Percentiles rank a stretch among this genome's conserved stretches.
These are phyloP conservation scores for Parochlus steinenii DNA, from an alignment of 2,888 invertebrate species.

Conservation along the genomic window DNA sequence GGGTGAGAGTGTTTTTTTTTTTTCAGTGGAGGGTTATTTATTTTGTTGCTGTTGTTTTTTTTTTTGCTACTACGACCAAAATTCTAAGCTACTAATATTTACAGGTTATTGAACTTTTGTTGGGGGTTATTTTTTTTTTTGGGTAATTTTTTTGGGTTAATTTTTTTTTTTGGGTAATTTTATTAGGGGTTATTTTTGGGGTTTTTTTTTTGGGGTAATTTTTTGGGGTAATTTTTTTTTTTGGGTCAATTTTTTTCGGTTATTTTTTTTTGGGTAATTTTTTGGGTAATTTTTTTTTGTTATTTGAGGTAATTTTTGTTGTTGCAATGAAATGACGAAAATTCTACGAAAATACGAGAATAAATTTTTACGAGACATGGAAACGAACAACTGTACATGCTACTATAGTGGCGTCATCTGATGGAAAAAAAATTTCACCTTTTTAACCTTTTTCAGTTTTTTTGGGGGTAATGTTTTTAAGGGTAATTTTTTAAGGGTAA, in stretches of 20 bases:
- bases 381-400: slow-evolving; percentile 89
- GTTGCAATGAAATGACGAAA: slow-evolving; percentile 45
- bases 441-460: slow-evolving; percentile 97
- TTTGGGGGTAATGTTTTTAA: slow-evolving; percentile 42
- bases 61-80: no score
- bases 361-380: neutral
- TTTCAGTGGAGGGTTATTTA: no score
- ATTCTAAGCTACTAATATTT: no score
- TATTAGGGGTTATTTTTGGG: slow-evolving; percentile 1
- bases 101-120: no score
- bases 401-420: slow-evolving; percentile 96
- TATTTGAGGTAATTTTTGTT: slow-evolving; percentile 32
- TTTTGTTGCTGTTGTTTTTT: no score
- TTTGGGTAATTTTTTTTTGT: no score
- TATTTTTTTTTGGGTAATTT: no score
- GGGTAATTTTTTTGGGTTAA: no score
- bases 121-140: no score
- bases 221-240: no score
- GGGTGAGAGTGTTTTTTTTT: no score
- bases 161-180: neutral
- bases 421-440: slow-evolving; percentile 98
- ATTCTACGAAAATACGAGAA: neutral
- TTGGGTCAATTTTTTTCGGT: neutral
- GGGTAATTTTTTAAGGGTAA: neutral
- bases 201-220: slow-evolving; percentile 6